Conservation (phyloP, 2,797 vertebrate genomes). For the Coendou prehensilis region DNA sequence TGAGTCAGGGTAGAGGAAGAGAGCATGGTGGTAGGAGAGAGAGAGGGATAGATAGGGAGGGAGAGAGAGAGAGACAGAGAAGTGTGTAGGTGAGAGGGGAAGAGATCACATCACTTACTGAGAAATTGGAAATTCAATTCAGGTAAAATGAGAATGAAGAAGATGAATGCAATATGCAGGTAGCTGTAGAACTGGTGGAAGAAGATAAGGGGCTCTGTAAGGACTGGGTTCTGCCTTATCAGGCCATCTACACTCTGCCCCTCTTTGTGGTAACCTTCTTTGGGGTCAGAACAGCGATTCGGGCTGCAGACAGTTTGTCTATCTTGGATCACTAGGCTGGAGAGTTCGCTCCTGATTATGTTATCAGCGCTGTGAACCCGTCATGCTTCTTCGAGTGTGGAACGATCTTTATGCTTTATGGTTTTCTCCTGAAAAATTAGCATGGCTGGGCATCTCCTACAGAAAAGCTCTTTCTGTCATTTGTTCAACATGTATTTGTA, state of each 20-base stretch:
- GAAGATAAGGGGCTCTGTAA: neutral
- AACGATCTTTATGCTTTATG: neutral
- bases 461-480: neutral
- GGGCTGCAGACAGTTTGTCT: neutral
- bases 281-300: neutral
- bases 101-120: neutral
- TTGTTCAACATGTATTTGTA: neutral
- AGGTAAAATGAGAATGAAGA: neutral
- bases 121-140: neutral
- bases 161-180: neutral
- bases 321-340: neutral
- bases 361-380: neutral
- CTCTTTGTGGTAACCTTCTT: neutral
- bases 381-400: neutral
- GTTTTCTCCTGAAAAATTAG: neutral
- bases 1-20: neutral
- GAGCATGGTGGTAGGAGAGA: neutral
- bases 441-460: neutral
- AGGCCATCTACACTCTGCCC: neutral
- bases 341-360: neutral
- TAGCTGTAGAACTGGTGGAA: neutral
- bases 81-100: neutral
- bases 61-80: too few relatives aligned
- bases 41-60: neutral
- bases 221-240: too few relatives aligned